Evolutionary conservation across 1,140 invertebrate species (phyloP).

Genomic region (Amphibalanus amphitrite): DNA sequence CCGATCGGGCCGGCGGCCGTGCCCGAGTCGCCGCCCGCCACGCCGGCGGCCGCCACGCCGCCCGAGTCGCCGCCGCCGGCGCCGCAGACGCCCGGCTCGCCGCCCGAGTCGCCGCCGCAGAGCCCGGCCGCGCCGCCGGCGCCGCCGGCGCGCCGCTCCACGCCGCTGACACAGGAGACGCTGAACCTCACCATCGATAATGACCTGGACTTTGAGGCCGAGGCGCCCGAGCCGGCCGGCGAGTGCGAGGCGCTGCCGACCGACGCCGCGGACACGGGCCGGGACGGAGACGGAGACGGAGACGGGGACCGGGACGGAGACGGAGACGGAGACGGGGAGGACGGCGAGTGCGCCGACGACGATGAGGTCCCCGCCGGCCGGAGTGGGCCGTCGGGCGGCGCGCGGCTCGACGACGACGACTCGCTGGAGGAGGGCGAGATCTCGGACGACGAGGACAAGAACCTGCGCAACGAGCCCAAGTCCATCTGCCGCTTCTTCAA

Average conservation of each 20-base stretch:
- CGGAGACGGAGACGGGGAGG: slow-evolving; percentile 26
- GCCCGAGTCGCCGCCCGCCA: background rate
- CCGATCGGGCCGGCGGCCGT: slow-evolving; percentile 1
- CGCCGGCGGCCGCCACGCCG: background rate
- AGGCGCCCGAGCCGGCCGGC: slow-evolving; percentile 42
- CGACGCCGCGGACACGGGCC: background rate
- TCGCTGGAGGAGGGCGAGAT: slow-evolving; percentile 31
- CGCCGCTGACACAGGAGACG: background rate
- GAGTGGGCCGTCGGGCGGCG: slow-evolving; percentile 22
- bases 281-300: slow-evolving; percentile 25
- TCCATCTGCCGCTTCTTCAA: slow-evolving; percentile 56
- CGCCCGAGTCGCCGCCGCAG: background rate
- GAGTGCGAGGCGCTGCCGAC: background rate
- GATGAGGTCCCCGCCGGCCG: slow-evolving; percentile 21
- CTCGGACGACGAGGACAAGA: slow-evolving; percentile 18
- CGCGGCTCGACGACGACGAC: slow-evolving; percentile 18
- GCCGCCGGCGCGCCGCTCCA: background rate
- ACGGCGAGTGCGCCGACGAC: slow-evolving; percentile 28
- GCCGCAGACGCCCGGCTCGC: background rate
- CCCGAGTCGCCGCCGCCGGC: background rate
- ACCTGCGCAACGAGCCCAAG: slow-evolving; percentile 16
- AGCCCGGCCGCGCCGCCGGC: background rate
- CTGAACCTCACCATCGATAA: background rate
- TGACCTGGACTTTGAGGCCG: slow-evolving; percentile 59
- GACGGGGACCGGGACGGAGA: slow-evolving; percentile 23